Percentiles rank a stretch among this genome's conserved stretches.
phyloP scores from a whole-genome alignment of 2,113 vertebrate genomes.

The Tragelaphus scriptus region DNA sequence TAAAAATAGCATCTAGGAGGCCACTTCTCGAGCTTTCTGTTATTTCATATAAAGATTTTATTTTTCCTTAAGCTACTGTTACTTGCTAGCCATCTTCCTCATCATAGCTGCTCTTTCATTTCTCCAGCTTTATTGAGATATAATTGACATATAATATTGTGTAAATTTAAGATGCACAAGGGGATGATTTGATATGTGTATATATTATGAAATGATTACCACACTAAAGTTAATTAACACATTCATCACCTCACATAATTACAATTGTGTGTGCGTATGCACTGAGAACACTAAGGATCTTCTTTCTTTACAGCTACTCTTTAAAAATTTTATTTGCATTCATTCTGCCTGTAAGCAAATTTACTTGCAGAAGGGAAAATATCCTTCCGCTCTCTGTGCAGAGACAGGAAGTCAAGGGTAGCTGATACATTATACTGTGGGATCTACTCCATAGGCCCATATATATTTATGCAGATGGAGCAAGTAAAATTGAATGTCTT shows the following conservation, averaged over 20 bases:
- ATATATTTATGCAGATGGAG: background rate
- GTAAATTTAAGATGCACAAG: background rate
- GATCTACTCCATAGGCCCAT: background rate
- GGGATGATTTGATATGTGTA: background rate
- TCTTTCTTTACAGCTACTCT: background rate
- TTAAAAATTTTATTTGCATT: background rate
- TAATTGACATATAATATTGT: background rate
- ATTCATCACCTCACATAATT: background rate
- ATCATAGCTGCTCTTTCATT: background rate
- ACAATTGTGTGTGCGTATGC: background rate
- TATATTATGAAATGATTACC: background rate
- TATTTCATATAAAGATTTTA: conserved; percentile 49
- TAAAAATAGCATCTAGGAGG: conserved; percentile 54
- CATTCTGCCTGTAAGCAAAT: background rate
- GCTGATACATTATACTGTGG: background rate
- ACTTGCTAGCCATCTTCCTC: conserved; percentile 35
- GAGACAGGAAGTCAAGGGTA: background rate
- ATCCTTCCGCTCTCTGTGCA: background rate
- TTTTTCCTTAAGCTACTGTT: conserved; percentile 32
- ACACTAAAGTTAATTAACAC: background rate
- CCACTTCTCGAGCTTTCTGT: background rate
- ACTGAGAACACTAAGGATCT: background rate
- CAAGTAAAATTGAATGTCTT: background rate
- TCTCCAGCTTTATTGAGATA: background rate
- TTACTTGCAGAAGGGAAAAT: background rate